Base-by-base conservation (phyloP, 2,113 vertebrate genomes). In the Accipiter virgatus region DNA sequence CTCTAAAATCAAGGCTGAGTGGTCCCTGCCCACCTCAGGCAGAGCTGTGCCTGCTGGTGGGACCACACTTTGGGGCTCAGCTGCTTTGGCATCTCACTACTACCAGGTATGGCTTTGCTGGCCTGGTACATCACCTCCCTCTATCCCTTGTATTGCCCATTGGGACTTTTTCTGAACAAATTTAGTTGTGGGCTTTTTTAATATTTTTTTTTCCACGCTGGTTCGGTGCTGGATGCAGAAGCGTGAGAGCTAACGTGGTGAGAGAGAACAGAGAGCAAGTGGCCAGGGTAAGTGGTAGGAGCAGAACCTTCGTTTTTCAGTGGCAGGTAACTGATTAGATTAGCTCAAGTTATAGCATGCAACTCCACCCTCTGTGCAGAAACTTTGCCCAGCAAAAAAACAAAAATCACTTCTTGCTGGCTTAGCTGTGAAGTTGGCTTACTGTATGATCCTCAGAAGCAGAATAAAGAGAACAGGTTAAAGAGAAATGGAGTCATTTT, bases 191-290 rank as follows among this genome's bases (percentile, higher is more conserved):
- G 12, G 2, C 3, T 40, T 50, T 20, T 48, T 67, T 27, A 22
- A 4, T 26, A 2, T 34, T 26, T 62, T 67, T 26, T 43, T 59
- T 73, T 36, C 20, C 27, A 16, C 13, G 3, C 4, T 2, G 14
- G 2, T 56, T 38, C 14, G 6, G 32, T 40, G 22, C 67, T 45
- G 62, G 67, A 56, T 34, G 47, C 48, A 62, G 62, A 36, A 56
- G 16, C 4, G 0, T 16, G 14, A 61, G 67, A 70, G 23, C 32
- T 55, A 9, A 32, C 0, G 0, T 1, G 0, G 4, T 21, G 26
- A 27, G 32, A 73, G 40, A 22, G 6, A 14, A 21, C 11, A 16
- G 36, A 55, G 53, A 62, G 18, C 56, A 26, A 3, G 1, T 22
- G 32, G 47, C 32, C 40, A 19, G 42, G 68, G 34, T 56, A 62